Conservation (phyloP, 2,888 invertebrate species). For the Trachelus stipa region DNA sequence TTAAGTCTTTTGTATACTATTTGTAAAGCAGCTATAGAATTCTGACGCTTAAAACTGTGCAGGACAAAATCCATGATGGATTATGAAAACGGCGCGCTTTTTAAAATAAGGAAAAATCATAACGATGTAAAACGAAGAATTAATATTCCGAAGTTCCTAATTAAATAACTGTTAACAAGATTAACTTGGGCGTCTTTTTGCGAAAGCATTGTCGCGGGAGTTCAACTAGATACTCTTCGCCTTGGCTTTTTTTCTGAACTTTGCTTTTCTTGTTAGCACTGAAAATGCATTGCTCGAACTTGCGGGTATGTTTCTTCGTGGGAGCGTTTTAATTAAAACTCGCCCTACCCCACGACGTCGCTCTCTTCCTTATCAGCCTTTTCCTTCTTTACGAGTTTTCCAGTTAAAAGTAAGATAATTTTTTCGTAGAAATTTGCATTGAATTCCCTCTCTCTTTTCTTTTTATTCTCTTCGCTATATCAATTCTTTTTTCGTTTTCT, state of each 20-base stretch:
- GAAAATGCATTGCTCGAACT: neutral
- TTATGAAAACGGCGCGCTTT: neutral
- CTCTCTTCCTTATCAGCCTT: neutral
- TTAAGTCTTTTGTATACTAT: neutral
- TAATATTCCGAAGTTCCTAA: neutral
- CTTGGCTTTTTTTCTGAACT: neutral
- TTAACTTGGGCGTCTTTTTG: neutral
- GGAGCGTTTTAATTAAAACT: neutral
- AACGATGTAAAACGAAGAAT: neutral
- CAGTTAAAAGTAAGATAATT: neutral
- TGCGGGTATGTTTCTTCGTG: neutral
- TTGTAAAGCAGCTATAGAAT: neutral
- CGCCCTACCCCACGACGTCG: neutral
- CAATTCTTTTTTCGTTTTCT: neutral
- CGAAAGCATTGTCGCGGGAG: neutral
- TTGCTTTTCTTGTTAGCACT: neutral
- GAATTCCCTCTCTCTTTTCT: neutral
- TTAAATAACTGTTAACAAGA: neutral
- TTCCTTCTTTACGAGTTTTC: neutral
- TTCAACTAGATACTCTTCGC: neutral
- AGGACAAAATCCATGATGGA: neutral
- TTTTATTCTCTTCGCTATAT: neutral
- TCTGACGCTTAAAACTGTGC: neutral
- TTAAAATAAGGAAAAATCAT: neutral
- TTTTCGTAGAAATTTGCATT: neutral